phyloP scores from a whole-genome alignment of 2,888 invertebrate species.

The Heterodera filipjevi region DNA sequence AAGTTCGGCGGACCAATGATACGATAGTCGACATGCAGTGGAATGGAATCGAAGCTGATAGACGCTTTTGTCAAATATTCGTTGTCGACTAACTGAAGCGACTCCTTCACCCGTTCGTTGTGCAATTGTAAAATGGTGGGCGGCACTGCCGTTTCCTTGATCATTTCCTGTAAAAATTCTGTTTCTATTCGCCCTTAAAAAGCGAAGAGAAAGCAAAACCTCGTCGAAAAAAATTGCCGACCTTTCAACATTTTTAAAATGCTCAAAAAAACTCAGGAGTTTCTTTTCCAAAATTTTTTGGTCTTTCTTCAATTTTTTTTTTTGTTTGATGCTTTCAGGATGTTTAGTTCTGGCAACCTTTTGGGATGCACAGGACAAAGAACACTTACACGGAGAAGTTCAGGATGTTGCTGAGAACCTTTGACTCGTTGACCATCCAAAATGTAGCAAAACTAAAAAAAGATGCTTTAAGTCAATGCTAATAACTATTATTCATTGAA shows the following conservation, averaged over 20 bases:
- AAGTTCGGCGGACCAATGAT: constrained; percentile 33
- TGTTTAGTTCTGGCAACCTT: too few species aligned
- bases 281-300: too few species aligned
- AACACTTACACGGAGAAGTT: neutral
- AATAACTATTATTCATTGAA: neutral
- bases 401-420: constrained; percentile 1
- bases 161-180: constrained; percentile 9
- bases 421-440: constrained; percentile 39
- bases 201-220: neutral
- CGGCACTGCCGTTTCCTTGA: neutral
- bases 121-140: constrained; percentile 22
- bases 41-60: neutral
- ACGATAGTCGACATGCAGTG: constrained; percentile 24
- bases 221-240: too few species aligned
- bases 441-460: constrained; percentile 29
- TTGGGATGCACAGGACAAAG: too few species aligned
- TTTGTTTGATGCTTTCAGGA: too few species aligned
- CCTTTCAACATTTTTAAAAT: too few species aligned
- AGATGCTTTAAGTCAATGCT: neutral
- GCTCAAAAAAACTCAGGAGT: too few species aligned
- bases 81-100: constrained; percentile 19
- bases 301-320: too few species aligned
- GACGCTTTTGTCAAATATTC: neutral
- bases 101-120: constrained; percentile 14
- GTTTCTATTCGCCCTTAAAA: neutral